Conservation (phyloP, 2,797 vertebrate genomes). For the Catharus ustulatus region DNA sequence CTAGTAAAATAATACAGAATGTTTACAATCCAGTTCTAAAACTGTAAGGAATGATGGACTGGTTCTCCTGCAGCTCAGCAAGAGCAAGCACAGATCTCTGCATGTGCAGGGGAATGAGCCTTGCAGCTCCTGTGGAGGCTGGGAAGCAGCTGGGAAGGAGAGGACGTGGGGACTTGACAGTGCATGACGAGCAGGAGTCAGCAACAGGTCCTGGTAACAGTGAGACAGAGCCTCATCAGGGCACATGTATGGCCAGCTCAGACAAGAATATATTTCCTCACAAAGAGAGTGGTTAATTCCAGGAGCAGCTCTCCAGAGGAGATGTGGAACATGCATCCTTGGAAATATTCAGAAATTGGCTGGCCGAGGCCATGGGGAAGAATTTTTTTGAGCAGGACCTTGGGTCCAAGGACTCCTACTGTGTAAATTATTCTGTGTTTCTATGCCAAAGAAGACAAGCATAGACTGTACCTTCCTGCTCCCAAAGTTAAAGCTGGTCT, state of each 20-base stretch:
- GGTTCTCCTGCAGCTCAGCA: neutral
- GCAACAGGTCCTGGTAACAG: neutral
- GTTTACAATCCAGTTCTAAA: neutral
- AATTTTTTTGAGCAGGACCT: neutral
- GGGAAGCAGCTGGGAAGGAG: neutral
- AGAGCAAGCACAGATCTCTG: neutral
- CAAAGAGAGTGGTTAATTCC: neutral
- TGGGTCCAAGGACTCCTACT: neutral
- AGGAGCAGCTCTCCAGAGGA: neutral
- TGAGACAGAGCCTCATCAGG: fast-evolving
- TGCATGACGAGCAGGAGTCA: neutral
- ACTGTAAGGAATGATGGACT: neutral
- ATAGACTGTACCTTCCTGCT: fast-evolving
- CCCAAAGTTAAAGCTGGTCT: neutral
- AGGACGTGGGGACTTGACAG: neutral
- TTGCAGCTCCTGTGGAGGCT: neutral
- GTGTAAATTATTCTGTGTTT: neutral
- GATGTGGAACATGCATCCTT: neutral
- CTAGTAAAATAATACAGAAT: neutral
- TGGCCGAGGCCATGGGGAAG: neutral
- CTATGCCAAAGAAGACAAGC: neutral
- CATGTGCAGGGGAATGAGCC: neutral
- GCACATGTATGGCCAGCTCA: neutral
- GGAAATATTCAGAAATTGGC: neutral
- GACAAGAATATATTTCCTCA: neutral